These are phyloP conservation scores for Bos javanicus DNA, from an alignment of 2,113 vertebrate species.

Conservation along the genomic window DNA sequence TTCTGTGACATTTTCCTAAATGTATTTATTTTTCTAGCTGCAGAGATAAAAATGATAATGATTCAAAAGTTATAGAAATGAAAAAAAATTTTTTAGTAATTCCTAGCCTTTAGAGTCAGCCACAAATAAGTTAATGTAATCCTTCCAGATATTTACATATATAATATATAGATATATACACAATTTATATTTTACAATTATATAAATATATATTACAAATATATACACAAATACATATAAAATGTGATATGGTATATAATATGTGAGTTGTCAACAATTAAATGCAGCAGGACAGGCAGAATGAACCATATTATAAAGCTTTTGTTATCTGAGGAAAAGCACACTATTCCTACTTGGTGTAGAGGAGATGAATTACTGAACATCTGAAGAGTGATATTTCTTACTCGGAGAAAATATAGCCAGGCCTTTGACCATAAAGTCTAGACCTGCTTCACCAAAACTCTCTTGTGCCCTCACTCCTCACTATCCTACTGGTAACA, in stretches of 20 bases:
- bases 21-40: slow-evolving; percentile 22
- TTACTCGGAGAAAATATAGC: not conserved
- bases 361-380: not conserved
- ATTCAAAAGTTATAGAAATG: not conserved
- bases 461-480: not conserved
- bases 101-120: not conserved
- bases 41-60: not conserved
- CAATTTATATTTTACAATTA: not conserved
- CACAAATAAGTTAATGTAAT: not conserved
- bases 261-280: not conserved
- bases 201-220: not conserved
- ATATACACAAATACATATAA: not conserved
- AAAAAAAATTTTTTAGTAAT: slow-evolving; percentile 5
- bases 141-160: not conserved
- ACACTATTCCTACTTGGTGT: not conserved
- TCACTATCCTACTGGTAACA: not conserved
- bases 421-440: not conserved
- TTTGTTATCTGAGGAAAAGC: not conserved
- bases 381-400: not conserved
- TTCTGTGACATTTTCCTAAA: slow-evolving; percentile 40
- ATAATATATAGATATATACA: not conserved
- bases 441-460: not conserved
- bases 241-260: not conserved
- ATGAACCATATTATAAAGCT: not conserved
- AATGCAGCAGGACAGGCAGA: not conserved